These are phyloP conservation scores for Stigmatopora argus DNA, from an alignment of 2,113 vertebrate species.

Conservation along the genomic window DNA sequence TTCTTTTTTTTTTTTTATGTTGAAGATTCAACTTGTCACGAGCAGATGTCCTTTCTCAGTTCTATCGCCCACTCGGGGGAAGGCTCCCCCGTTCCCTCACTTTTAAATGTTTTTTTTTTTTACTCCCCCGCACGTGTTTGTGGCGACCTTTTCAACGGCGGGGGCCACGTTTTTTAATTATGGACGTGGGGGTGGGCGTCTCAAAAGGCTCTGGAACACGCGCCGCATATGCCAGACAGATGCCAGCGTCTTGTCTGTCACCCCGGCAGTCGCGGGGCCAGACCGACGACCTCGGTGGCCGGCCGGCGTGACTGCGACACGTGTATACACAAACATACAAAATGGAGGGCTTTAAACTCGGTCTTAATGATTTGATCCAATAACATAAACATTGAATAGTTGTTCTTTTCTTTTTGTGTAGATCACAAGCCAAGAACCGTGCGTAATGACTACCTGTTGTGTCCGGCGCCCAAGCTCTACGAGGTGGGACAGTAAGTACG, in stretches of 20 bases:
- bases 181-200: constrained; percentile 46
- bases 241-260: constrained; percentile 45
- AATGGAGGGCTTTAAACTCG: too few species aligned
- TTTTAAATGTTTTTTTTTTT: constrained; percentile 14
- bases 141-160: constrained; percentile 48
- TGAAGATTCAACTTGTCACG: constrained; percentile 25
- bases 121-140: constrained; percentile 56
- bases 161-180: constrained; percentile 59
- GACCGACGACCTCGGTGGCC: constrained; percentile 12
- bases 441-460: constrained; percentile 78
- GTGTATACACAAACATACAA: neutral
- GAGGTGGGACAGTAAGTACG: constrained; percentile 90
- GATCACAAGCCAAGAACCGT: constrained; percentile 76
- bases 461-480: constrained; percentile 81
- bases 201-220: constrained; percentile 21
- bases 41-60: constrained; percentile 67
- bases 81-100: constrained; percentile 47
- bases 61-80: constrained; percentile 55
- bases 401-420: constrained; percentile 39
- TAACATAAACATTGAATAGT: neutral
- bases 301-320: constrained; percentile 2
- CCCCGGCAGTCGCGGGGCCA: constrained; percentile 27
- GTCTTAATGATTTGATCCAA: too few species aligned
- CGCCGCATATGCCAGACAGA: constrained; percentile 60
- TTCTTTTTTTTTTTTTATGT: constrained; percentile 42